Evolutionary conservation across 1,140 invertebrate genomes (phyloP), one percentile per base, ranked within the genome.

Genomic region (Calliopsis andreniformis): DNA sequence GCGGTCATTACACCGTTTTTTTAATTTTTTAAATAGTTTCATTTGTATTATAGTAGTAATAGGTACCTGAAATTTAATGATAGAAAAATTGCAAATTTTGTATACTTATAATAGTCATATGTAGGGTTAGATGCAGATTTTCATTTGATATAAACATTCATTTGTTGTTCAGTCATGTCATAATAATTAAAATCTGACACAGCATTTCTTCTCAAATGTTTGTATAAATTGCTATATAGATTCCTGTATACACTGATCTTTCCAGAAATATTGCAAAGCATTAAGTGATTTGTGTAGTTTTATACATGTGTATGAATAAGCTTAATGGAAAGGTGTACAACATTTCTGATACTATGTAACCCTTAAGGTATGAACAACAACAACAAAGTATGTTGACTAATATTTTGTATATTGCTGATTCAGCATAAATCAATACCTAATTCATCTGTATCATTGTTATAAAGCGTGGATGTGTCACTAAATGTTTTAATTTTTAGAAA

Each of bases 401-500:
- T 20, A 23, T 49, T 58, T 67, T 39, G 10, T 12, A 12, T 45
- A 59, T 59, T 23, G 6, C n/a, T 42, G 25, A 43, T 56, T 56
- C 30, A 32, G 1, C n/a, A 18, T 2, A 28, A 56, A 67, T 5
- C 4, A 30, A 2, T 47, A 20, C 3, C 43, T 25, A 32, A 28
- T 47, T 55, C 5, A 28, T 66, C n/a, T 55, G 7, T 66, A 55
- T 35, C 63, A 49, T 14, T 6, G 12, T 47, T 58, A 35, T 25
- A 8, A 23, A 69, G 8, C 20, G 43, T 12, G 25, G 7, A 71
- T 69, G 16, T 25, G 51, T 35, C 49, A 18, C 42, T 23, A 66
- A n/a, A 51, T 39, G 78, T 86, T 67, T 87, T 88, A 88, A 91
- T 80, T 83, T 87, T 58, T 82, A 91, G 92, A 93, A 86, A 88